phyloP scores from a whole-genome alignment of 1,140 invertebrate species.

The Drosophila nigrodunni region DNA sequence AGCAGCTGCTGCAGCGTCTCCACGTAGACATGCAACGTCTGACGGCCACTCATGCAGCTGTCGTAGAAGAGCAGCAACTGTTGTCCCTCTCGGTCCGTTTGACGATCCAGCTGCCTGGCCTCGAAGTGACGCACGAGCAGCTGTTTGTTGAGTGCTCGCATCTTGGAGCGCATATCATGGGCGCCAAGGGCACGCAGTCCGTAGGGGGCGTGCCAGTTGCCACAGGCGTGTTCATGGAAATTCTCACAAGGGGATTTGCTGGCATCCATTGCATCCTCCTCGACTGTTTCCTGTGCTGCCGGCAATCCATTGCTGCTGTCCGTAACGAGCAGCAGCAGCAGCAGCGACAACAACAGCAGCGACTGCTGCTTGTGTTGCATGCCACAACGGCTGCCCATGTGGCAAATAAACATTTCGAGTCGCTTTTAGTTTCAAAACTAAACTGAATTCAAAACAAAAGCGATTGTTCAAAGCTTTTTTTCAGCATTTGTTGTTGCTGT shows the following conservation, averaged over 20 bases:
- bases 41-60: slow-evolving; percentile 53
- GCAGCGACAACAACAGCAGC: slow-evolving; percentile 2
- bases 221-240: slow-evolving; percentile 73
- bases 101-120: not conserved
- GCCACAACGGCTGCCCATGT: not conserved
- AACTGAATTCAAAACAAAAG: not conserved
- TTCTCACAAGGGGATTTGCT: slow-evolving; percentile 56
- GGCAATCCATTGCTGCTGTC: not conserved
- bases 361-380: not conserved
- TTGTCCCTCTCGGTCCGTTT: not conserved
- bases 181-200: slow-evolving; percentile 50
- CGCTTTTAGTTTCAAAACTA: not conserved
- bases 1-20: slow-evolving; percentile 45
- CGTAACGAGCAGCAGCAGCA: not conserved
- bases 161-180: slow-evolving; percentile 57
- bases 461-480: not conserved
- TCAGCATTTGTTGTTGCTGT: too few relatives aligned
- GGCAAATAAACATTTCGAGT: not conserved
- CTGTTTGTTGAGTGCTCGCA: slow-evolving; percentile 64
- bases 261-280: slow-evolving; percentile 48
- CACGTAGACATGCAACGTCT: slow-evolving; percentile 53
- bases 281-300: not conserved
- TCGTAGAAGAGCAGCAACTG: slow-evolving; percentile 56
- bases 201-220: slow-evolving; percentile 64
- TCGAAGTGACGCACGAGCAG: slow-evolving; percentile 55